phyloP scores from a whole-genome alignment of 2,888 invertebrate species.

The Slavum lentiscoides region DNA sequence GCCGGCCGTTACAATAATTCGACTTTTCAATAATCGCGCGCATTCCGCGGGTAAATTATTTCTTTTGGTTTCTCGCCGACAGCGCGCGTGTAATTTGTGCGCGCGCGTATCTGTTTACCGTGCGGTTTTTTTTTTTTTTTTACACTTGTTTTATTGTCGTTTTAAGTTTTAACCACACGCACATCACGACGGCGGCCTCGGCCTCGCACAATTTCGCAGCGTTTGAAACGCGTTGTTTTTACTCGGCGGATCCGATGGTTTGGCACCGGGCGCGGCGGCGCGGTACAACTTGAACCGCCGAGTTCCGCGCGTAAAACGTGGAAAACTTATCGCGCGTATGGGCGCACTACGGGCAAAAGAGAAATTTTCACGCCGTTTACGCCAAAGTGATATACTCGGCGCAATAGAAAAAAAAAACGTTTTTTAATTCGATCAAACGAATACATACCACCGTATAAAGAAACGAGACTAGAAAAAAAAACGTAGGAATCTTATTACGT shows the following conservation, averaged over 20 bases:
- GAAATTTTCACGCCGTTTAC: constrained; percentile 22
- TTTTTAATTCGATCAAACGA: no score
- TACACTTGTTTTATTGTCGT: not conserved
- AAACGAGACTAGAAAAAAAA: no score
- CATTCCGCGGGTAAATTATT: constrained; percentile 1
- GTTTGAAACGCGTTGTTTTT: constrained; percentile 10
- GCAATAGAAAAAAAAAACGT: no score
- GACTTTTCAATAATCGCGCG: no score
- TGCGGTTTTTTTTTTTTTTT: not conserved
- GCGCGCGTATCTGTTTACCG: not conserved
- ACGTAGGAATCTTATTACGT: no score
- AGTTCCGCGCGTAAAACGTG: constrained; percentile 10
- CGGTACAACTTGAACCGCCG: no score
- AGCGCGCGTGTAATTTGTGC: not conserved
- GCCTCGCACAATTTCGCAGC: not conserved
- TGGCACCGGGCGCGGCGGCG: constrained; percentile 32
- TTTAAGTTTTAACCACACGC: not conserved
- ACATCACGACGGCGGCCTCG: no score
- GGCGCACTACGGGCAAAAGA: constrained; percentile 40
- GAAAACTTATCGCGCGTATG: not conserved
- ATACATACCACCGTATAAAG: no score
- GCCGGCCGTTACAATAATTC: no score
- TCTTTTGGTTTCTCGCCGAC: not conserved
- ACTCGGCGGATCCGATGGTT: constrained; percentile 22
- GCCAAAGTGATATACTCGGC: no score